Evolutionary conservation across 2,113 vertebrate genomes (phyloP).

Genomic region (Calonectris borealis): DNA sequence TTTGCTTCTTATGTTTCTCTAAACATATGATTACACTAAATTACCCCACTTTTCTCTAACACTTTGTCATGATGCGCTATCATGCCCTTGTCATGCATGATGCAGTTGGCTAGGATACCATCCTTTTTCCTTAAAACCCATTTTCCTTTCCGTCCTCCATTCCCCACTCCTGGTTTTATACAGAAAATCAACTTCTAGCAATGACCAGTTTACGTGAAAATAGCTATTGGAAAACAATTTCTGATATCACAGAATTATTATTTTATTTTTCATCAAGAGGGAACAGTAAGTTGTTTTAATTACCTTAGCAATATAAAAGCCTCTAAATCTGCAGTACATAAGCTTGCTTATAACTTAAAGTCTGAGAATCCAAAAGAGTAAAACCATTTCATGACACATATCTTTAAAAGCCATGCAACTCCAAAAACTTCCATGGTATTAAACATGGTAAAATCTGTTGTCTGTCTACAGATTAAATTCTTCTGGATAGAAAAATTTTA

Average conservation of each 20-base stretch:
- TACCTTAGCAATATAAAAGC: background rate
- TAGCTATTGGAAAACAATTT: background rate
- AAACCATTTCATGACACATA: fast-evolving
- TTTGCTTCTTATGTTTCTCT: background rate
- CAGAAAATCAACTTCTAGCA: background rate
- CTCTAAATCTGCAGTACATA: background rate
- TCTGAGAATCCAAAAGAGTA: background rate
- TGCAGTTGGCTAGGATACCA: background rate
- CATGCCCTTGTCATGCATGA: background rate
- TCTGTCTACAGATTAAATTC: background rate
- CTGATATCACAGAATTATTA: background rate
- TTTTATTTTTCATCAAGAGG: background rate
- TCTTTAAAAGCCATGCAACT: background rate
- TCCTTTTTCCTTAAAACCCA: background rate
- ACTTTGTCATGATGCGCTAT: background rate
- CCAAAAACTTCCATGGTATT: background rate
- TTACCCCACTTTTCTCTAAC: background rate
- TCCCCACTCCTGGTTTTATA: background rate
- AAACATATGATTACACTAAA: conserved; percentile 10
- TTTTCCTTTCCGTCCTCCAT: background rate
- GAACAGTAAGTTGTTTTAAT: background rate
- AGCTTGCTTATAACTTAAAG: background rate
- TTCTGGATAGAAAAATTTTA: background rate
- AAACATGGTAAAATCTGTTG: background rate
- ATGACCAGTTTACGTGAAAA: background rate